Percentiles rank a stretch among this genome's conserved stretches.
These are phyloP conservation scores for Tapirus terrestris DNA, from an alignment of 2,113 vertebrate species.

Conservation along the genomic window DNA sequence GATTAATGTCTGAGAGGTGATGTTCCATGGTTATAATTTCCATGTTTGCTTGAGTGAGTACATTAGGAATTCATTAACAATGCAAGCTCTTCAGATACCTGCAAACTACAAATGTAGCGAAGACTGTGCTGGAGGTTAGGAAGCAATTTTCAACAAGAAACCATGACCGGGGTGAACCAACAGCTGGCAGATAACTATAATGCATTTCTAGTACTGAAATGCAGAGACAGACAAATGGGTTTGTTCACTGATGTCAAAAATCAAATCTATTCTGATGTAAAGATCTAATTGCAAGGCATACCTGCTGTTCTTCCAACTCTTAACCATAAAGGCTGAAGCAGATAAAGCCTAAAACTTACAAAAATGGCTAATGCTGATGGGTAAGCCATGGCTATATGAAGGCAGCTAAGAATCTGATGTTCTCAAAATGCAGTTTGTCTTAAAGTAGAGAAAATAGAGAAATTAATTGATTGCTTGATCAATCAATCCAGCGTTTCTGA, in stretches of 20 bases:
- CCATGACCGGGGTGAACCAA: conserved; percentile 62
- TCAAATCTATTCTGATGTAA: conserved; percentile 76
- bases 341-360: not conserved
- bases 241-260: conserved; percentile 81
- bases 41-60: conserved; percentile 78
- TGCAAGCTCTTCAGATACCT: conserved; percentile 71
- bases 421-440: conserved; percentile 32
- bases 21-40: conserved; percentile 80
- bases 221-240: conserved; percentile 69
- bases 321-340: not conserved
- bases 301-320: conserved; percentile 50
- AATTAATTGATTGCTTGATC: conserved; percentile 48
- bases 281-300: conserved; percentile 72
- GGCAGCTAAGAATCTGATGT: not conserved
- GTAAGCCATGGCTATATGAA: not conserved
- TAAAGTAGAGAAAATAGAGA: conserved; percentile 49
- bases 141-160: conserved; percentile 80
- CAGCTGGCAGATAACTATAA: conserved; percentile 82
- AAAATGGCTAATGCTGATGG: not conserved
- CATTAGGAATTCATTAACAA: conserved; percentile 84
- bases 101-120: conserved; percentile 52
- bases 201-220: conserved; percentile 78
- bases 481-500: conserved; percentile 1
- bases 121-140: conserved; percentile 71
- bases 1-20: conserved; percentile 84